Evolutionary conservation across 2,888 invertebrate genomes (phyloP).

Genomic region (Timema podura): DNA sequence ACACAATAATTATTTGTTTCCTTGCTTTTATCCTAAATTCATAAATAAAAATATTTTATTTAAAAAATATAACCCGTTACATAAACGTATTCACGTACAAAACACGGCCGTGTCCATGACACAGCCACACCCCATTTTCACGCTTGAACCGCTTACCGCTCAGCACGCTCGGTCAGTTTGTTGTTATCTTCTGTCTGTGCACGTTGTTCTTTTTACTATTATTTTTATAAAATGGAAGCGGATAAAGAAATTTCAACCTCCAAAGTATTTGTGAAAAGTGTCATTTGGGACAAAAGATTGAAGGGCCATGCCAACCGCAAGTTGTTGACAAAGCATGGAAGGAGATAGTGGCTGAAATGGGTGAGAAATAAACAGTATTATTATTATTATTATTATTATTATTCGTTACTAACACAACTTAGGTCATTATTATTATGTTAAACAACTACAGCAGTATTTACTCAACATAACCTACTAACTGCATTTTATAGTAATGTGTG

Average conservation of each 20-base stretch:
- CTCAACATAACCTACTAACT: not conserved
- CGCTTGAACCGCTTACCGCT: not conserved
- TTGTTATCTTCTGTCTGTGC: not conserved
- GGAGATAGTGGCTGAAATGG: too few relatives aligned
- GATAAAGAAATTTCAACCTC: not conserved
- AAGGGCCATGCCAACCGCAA: conserved; percentile 5
- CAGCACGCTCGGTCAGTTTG: not conserved
- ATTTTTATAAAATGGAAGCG: not conserved
- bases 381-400: not conserved
- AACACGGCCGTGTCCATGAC: too few relatives aligned
- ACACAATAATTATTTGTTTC: too few relatives aligned
- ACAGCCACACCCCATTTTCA: too few relatives aligned
- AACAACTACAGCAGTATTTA: not conserved
- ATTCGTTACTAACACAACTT: conserved; percentile 2
- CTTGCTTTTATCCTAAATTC: too few relatives aligned
- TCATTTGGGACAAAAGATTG: not conserved
- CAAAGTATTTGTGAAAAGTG: not conserved
- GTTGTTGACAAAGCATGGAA: not conserved
- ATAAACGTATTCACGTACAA: too few relatives aligned
- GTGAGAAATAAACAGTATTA: not conserved
- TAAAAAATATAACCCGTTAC: too few relatives aligned
- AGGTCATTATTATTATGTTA: not conserved
- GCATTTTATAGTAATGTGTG: not conserved
- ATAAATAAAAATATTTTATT: too few relatives aligned
- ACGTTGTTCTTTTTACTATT: not conserved